phyloP scores from a whole-genome alignment of 2,797 vertebrate genomes.

The Cyprinodon diabolis region DNA sequence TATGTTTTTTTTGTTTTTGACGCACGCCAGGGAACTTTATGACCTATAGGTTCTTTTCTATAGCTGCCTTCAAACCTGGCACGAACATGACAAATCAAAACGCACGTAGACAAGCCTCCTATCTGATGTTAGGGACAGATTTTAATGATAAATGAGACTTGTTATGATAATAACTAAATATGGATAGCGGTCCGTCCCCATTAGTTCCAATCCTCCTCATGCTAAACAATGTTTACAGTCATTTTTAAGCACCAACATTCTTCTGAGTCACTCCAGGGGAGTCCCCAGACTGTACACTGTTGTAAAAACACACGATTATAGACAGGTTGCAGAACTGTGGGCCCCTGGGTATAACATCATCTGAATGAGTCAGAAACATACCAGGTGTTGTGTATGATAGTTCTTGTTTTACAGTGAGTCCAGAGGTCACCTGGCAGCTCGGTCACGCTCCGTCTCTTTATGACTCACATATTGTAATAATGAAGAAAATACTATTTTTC shows the following conservation, averaged over 20 bases:
- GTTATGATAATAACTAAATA: neutral
- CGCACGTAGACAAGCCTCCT: neutral
- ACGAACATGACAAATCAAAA: neutral
- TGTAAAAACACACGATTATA: neutral
- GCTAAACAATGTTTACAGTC: slow-evolving; percentile 40
- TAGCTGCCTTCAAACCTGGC: neutral
- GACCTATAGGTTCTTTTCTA: neutral
- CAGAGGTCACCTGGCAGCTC: slow-evolving; percentile 53
- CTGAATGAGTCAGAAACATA: neutral
- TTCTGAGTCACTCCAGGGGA: slow-evolving; percentile 4
- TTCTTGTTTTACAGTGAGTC: slow-evolving; percentile 37
- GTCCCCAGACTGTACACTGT: no score
- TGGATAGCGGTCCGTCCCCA: neutral
- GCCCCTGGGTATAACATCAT: neutral
- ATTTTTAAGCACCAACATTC: slow-evolving; percentile 14
- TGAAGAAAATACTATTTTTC: slow-evolving; percentile 50
- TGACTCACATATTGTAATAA: slow-evolving; percentile 48
- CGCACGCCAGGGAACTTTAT: neutral
- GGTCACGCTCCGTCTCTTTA: slow-evolving; percentile 40
- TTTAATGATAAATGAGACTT: neutral
- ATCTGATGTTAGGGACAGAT: neutral
- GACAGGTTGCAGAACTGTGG: neutral
- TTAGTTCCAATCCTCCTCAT: slow-evolving; percentile 15
- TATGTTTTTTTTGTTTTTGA: neutral
- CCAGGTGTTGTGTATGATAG: slow-evolving; percentile 13